phyloP scores from a whole-genome alignment of 2,888 invertebrate species.

The Kuschelorhynchus macadamiae region DNA sequence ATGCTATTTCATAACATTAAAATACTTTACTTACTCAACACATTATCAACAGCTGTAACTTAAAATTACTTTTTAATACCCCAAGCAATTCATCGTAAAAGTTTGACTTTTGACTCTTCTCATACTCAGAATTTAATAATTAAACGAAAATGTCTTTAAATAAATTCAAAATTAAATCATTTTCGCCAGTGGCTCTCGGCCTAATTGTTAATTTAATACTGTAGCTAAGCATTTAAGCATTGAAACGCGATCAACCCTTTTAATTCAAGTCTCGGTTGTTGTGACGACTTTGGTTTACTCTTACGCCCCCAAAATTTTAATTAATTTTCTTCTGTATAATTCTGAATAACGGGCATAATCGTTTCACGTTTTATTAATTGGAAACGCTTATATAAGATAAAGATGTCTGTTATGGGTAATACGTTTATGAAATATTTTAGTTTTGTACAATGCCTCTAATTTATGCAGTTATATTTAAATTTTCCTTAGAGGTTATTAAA shows the following conservation, averaged over 20 bases:
- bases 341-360: slow-evolving; percentile 1
- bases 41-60: slow-evolving; percentile 10
- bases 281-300: slow-evolving; percentile 9
- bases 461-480: too few relatives aligned
- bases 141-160: slow-evolving; percentile 24
- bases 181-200: slow-evolving; percentile 20
- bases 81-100: slow-evolving; percentile 26
- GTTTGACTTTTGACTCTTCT: slow-evolving; percentile 30
- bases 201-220: slow-evolving; percentile 33
- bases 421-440: too few relatives aligned
- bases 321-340: slow-evolving; percentile 20
- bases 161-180: slow-evolving; percentile 36
- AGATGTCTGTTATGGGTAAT: too few relatives aligned
- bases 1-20: too few relatives aligned
- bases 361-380: too few relatives aligned
- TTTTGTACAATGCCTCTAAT: too few relatives aligned
- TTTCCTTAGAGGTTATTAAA: too few relatives aligned
- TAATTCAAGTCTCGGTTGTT: slow-evolving; percentile 11
- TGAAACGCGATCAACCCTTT: slow-evolving; percentile 33
- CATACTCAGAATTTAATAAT: slow-evolving; percentile 23
- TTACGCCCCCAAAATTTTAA: slow-evolving; percentile 14
- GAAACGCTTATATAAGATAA: too few relatives aligned
- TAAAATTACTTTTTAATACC: slow-evolving; percentile 37
- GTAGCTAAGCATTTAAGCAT: slow-evolving; percentile 23
- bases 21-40: too few relatives aligned